Percentiles rank a stretch among this genome's conserved stretches.
Evolutionary conservation across 2,113 vertebrate species (phyloP).

Genomic region (Pseudonaja textilis): DNA sequence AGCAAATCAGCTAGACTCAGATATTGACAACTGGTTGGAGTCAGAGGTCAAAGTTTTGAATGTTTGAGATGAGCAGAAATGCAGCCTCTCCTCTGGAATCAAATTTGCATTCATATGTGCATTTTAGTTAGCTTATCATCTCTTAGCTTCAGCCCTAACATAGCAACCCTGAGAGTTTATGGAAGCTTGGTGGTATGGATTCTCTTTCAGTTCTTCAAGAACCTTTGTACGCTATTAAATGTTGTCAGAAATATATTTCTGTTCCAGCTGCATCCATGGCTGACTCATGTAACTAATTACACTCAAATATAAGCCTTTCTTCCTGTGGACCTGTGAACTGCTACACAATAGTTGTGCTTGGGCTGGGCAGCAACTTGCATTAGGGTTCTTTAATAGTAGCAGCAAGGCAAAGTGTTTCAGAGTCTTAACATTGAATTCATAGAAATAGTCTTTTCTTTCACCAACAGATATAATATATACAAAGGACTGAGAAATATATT

Average conservation of each 20-base stretch:
- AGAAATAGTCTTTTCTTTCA: not conserved
- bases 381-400: not conserved
- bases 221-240: not conserved
- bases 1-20: not conserved
- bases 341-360: not conserved
- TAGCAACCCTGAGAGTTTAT: not conserved
- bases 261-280: not conserved
- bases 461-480: not conserved
- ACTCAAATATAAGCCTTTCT: not conserved
- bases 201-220: not conserved
- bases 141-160: not conserved
- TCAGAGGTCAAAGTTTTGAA: not conserved
- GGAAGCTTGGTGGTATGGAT: not conserved
- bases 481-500: not conserved
- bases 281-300: conserved; percentile 15
- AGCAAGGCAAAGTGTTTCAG: not conserved
- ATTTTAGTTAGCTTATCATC: not conserved
- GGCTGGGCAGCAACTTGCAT: not conserved
- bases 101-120: not conserved
- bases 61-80: not conserved
- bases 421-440: not conserved
- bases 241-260: not conserved
- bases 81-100: not conserved
- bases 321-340: not conserved
- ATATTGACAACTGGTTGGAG: not conserved